These are phyloP conservation scores for Folsomia manolachei DNA, from an alignment of 2,888 invertebrate genomes.

Conservation along the genomic window DNA sequence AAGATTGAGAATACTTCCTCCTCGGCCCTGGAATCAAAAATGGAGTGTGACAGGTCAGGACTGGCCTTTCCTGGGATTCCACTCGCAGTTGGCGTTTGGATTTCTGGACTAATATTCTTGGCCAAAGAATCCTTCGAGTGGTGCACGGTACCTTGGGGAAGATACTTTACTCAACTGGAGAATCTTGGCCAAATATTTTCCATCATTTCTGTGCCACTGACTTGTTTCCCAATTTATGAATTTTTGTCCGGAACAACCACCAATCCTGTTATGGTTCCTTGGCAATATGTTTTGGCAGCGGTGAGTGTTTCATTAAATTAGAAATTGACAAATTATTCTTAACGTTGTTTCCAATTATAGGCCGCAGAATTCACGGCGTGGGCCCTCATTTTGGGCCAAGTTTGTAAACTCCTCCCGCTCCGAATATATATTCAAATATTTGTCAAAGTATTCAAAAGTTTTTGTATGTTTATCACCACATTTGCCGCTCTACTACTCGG, in stretches of 20 bases:
- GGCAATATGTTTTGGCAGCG: neutral
- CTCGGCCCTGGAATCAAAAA: neutral
- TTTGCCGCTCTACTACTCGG: conserved; percentile 7
- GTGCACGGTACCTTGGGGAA: neutral
- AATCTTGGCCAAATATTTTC: neutral
- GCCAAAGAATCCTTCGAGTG: neutral
- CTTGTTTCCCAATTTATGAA: neutral
- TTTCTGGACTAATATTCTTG: neutral
- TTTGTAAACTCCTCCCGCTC: conserved; percentile 5
- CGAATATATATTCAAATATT: conserved; percentile 13
- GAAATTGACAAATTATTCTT: neutral
- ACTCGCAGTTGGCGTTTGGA: neutral
- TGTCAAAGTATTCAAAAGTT: conserved; percentile 13
- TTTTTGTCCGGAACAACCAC: neutral
- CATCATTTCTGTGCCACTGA: neutral
- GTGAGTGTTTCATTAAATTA: neutral
- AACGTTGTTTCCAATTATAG: neutral
- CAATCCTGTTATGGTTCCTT: neutral
- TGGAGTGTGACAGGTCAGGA: neutral
- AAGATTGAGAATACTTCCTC: neutral
- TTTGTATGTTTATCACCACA: conserved; percentile 1
- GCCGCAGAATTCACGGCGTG: neutral
- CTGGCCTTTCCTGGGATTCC: neutral
- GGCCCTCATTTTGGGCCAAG: conserved; percentile 11
- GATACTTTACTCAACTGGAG: neutral